Evolutionary conservation across 1,140 invertebrate species (phyloP), one percentile per base, ranked within the genome.

Genomic region (Drosophila kurseongensis): DNA sequence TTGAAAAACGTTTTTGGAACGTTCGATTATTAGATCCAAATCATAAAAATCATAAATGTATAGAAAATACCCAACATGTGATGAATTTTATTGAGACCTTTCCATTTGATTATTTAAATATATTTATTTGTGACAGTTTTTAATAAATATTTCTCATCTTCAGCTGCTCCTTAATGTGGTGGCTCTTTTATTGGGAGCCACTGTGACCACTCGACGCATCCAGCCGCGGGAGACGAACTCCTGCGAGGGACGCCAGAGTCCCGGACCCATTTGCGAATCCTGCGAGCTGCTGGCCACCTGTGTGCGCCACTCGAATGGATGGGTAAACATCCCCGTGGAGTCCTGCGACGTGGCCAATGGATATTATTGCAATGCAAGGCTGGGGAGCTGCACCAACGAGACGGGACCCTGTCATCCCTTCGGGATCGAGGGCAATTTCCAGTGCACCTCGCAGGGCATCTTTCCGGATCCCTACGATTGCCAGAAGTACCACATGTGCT

Each of bases 401-500:
- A 91, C 90, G 0, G 91, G 91, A 0, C 91, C 91, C 0, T 92
- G 91, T 38, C 89, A 92, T 75, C 91, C 91, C 0, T 85, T 92
- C 52, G 90, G 90, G 5, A 80, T 80, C 29, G 89, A 90, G 35
- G 90, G 80, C 38, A 92, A 91, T 62, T 92, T 92, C 9, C 86
- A 88, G 36, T 92, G 91, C 62, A 91, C 91, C 16, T 90, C 91
- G 12, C 79, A 92, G 32, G 92, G 92, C 40, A 81, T 92, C n/a
- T 93, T 92, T 32, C 92, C 93, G 1, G 91, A 93, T 78, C 90
- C 92, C 4, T 92, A 92, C 10, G 85, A 92, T 38, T 93, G 93
- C 55, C 91, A 92, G 56, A 85, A 89, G 54, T 93, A 92, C 57
- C 91, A 93, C 59, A 92, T 93, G 74, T 93, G 93, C 57, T 84